Base-by-base conservation (phyloP, 2,888 invertebrate species). In the Scelioninae gen. 2 region DNA sequence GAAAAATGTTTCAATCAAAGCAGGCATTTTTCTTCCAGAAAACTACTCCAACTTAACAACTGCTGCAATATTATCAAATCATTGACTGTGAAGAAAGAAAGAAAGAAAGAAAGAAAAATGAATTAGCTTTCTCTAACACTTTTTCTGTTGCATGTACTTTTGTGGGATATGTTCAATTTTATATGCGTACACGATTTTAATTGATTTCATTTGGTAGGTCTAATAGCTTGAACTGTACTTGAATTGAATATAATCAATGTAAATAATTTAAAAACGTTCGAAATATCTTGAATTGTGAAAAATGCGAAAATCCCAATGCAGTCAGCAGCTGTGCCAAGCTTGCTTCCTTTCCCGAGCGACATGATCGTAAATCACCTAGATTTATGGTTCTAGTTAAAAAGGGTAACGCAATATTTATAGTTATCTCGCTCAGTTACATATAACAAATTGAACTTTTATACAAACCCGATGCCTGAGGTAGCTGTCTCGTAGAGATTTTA, bases 391-490 rank as follows among this genome's bases (percentile, higher is more conserved):
- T 81, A 75, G 82, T 82, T 84, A 81, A 83, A 83, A 83, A 81
- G 83, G 81, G 81, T 82, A 84, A 82, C 81, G 80, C 81, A 80
- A 84, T 84, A 85, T 85, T 85, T 85, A 85, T 85, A 82, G 85
- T 81, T 83, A 83, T 83, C 84, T 83, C 82, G 81, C 78, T 77
- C 81, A 82, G 83, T 83, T 83, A 83, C 84, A 82, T 81, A 81
- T 81, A 84, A 84, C 85, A 84, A 85, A 85, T 85, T 84, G 82
- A 84, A 85, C 82, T 82, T 83, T 84, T 82, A 82, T 84, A 84
- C 81, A 83, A 81, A 83, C 79, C 81, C 76, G 69, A 65, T 76
- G 67, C 68, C 75, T 73, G 46, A 58, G 57, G 71, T 71, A 63
- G 69, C 67, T 22, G 69, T 67, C 68, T 74, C 64, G 79, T 76